phyloP scores from a whole-genome alignment of 2,797 vertebrate genomes.

The Malurus leucopterus region DNA sequence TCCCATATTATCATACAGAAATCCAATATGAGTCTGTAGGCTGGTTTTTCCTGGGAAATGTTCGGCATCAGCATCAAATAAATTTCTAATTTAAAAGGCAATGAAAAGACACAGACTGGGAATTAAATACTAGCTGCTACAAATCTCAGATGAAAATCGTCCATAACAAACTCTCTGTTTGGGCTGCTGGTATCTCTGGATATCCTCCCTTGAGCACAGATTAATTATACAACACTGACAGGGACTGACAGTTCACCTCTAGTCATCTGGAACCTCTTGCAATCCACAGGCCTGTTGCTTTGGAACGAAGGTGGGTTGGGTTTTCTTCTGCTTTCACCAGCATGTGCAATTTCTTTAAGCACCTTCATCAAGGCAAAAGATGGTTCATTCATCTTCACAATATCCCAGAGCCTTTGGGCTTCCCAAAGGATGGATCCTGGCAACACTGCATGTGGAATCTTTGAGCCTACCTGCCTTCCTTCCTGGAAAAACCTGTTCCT shows the following conservation, averaged over 20 bases:
- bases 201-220: background rate
- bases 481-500: background rate
- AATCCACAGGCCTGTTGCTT: background rate
- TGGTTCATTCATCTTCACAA: background rate
- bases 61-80: background rate
- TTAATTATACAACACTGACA: background rate
- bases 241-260: background rate
- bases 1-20: background rate
- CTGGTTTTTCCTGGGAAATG: background rate
- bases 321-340: background rate
- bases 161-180: background rate
- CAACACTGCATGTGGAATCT: background rate
- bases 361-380: background rate
- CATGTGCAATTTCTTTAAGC: background rate
- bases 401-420: background rate
- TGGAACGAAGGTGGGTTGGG: accelerated
- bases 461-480: background rate
- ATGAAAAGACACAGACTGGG: background rate
- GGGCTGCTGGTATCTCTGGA: background rate
- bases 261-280: background rate
- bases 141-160: background rate
- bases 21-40: background rate
- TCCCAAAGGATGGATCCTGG: background rate
- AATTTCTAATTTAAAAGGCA: constrained; percentile 31
- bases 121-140: constrained; percentile 8